phyloP scores from a whole-genome alignment of 2,888 invertebrate genomes.

The Epistrophe eligans region DNA sequence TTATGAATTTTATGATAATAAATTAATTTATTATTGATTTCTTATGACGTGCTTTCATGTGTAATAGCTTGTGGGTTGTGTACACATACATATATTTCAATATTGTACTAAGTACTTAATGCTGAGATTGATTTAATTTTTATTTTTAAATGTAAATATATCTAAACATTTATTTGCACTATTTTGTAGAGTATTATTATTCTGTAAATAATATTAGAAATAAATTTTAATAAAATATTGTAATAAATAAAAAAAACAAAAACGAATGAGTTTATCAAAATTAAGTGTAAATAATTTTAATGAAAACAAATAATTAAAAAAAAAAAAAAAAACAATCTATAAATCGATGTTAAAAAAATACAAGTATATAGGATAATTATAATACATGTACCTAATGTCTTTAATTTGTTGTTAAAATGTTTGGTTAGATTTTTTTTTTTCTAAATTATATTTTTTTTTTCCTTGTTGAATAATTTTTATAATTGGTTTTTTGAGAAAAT shows the following conservation, averaged over 20 bases:
- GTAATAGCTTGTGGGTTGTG: slow-evolving; percentile 52
- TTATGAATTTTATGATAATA: slow-evolving; percentile 6
- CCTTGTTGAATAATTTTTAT: not conserved
- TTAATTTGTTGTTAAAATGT: slow-evolving; percentile 44
- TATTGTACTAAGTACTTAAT: slow-evolving; percentile 62
- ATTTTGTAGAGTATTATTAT: slow-evolving; percentile 22
- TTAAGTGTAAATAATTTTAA: slow-evolving; percentile 60
- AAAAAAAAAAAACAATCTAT: slow-evolving; percentile 33
- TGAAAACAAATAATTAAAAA: not conserved
- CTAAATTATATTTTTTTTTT: not conserved
- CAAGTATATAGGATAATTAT: slow-evolving; percentile 60
- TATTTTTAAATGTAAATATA: slow-evolving; percentile 32
- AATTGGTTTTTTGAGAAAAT: not conserved
- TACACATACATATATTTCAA: slow-evolving; percentile 15
- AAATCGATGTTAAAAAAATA: slow-evolving; percentile 50
- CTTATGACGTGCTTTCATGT: not conserved
- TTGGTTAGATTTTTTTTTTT: not conserved
- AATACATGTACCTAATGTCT: slow-evolving; percentile 70
- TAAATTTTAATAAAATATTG: slow-evolving; percentile 17
- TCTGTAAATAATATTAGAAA: slow-evolving; percentile 42
- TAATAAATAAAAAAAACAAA: slow-evolving; percentile 12
- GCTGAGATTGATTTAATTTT: slow-evolving; percentile 17
- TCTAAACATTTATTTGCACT: slow-evolving; percentile 12
- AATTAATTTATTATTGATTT: slow-evolving; percentile 32
- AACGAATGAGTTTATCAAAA: slow-evolving; percentile 22